phyloP scores from a whole-genome alignment of 2,113 vertebrate genomes.

The Ascaphus truei region DNA sequence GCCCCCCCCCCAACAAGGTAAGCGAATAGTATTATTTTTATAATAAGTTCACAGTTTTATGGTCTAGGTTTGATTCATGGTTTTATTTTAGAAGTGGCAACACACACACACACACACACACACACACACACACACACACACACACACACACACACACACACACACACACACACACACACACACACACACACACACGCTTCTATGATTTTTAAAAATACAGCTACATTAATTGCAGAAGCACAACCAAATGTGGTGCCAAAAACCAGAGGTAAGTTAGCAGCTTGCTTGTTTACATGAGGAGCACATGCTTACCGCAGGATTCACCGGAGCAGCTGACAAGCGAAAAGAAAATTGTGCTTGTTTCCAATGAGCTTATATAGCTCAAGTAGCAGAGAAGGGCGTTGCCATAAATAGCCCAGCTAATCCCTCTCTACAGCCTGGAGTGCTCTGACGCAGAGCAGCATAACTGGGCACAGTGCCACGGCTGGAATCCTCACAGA shows the following conservation, averaged over 20 bases:
- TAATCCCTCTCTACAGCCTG: slow-evolving; percentile 54
- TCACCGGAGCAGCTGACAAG: slow-evolving; percentile 49
- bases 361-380: slow-evolving; percentile 76
- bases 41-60: no score
- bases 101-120: neutral
- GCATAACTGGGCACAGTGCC: slow-evolving; percentile 44
- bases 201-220: no score
- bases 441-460: slow-evolving; percentile 50
- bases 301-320: slow-evolving; percentile 58
- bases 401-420: slow-evolving; percentile 60
- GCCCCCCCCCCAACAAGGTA: no score
- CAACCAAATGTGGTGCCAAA: no score
- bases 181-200: neutral
- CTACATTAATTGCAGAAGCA: no score
- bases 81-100: no score
- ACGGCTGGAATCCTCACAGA: slow-evolving; percentile 34
- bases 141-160: neutral
- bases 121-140: neutral
- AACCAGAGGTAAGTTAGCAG: no score
- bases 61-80: no score
- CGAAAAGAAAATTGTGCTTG: slow-evolving; percentile 79
- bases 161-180: neutral
- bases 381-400: slow-evolving; percentile 59
- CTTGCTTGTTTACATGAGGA: slow-evolving; percentile 25
- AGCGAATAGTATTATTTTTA: no score